phyloP scores from a whole-genome alignment of 2,797 vertebrate species.

The Microctenopoma steveboyesi region DNA sequence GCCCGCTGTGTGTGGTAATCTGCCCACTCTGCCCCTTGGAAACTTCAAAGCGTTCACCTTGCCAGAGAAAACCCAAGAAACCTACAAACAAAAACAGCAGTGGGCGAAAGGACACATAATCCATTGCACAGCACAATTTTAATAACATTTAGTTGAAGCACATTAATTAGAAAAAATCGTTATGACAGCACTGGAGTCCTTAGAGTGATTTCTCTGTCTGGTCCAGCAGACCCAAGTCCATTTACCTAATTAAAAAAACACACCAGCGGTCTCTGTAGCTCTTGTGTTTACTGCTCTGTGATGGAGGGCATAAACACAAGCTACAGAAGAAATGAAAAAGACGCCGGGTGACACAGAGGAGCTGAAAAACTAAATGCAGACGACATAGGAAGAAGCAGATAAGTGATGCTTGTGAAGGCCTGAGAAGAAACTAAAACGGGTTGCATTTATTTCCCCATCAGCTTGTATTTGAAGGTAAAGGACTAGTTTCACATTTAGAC shows the following conservation, averaged over 20 bases:
- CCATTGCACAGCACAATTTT: constrained; percentile 45
- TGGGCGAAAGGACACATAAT: constrained; percentile 21
- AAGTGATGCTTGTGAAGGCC: constrained; percentile 6
- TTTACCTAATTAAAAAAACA: constrained; percentile 79
- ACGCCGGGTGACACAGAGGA: constrained; percentile 30
- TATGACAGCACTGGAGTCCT: constrained; percentile 64
- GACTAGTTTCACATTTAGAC: neutral
- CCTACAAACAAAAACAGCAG: constrained; percentile 31
- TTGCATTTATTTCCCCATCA: neutral
- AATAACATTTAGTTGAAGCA: constrained; percentile 61
- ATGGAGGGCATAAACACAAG: constrained; percentile 59
- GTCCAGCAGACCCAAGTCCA: constrained; percentile 67
- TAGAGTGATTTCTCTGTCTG: constrained; percentile 75
- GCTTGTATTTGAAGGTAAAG: constrained; percentile 1
- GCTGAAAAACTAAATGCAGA: constrained; percentile 23
- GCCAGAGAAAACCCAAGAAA: constrained; percentile 28
- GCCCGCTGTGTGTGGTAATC: constrained; percentile 12
- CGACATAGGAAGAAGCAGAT: constrained; percentile 47
- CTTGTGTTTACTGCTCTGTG: constrained; percentile 68
- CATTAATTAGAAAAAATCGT: constrained; percentile 69
- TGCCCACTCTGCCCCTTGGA: constrained; percentile 23
- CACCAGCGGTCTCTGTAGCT: constrained; percentile 40
- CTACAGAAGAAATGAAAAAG: constrained; percentile 51
- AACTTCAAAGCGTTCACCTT: constrained; percentile 46
- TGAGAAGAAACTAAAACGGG: neutral